These are phyloP conservation scores for Eurytoma californica DNA, from an alignment of 2,888 invertebrate species.

Conservation along the genomic window DNA sequence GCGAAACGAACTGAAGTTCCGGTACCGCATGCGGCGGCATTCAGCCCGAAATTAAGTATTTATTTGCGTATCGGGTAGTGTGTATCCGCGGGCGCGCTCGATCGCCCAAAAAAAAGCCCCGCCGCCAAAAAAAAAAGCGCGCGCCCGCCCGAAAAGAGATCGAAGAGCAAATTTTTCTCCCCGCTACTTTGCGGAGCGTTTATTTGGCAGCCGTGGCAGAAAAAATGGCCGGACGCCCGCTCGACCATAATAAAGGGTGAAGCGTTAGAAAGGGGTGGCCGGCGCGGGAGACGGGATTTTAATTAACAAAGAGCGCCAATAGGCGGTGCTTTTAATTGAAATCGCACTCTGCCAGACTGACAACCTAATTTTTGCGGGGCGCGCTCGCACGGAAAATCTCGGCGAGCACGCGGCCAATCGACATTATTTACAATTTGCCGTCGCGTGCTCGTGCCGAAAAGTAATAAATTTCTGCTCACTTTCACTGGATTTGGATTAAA, in stretches of 20 bases:
- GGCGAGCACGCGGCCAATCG: constrained; percentile 11
- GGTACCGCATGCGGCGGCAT: neutral
- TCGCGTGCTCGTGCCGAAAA: neutral
- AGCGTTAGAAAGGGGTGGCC: neutral
- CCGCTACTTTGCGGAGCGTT: constrained; percentile 1
- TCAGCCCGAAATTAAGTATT: constrained; percentile 3
- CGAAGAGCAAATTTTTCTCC: constrained; percentile 18
- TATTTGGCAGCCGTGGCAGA: neutral
- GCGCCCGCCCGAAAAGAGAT: neutral
- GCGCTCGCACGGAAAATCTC: constrained; percentile 21
- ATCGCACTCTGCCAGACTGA: constrained; percentile 38
- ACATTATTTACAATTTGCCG: constrained; percentile 36
- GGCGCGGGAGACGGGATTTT: constrained; percentile 47
- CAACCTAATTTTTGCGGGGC: constrained; percentile 53
- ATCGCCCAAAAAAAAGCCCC: neutral
- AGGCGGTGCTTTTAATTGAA: constrained; percentile 50
- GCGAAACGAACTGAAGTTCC: neutral
- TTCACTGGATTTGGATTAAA: neutral
- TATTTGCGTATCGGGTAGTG: neutral
- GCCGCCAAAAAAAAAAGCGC: neutral
- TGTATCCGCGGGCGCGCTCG: neutral
- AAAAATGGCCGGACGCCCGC: constrained; percentile 4
- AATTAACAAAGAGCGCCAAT: constrained; percentile 56
- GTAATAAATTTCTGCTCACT: constrained; percentile 19
- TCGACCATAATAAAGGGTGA: constrained; percentile 21